Conservation (phyloP, 2,113 vertebrate species). For the Marmota flaviventris region DNA sequence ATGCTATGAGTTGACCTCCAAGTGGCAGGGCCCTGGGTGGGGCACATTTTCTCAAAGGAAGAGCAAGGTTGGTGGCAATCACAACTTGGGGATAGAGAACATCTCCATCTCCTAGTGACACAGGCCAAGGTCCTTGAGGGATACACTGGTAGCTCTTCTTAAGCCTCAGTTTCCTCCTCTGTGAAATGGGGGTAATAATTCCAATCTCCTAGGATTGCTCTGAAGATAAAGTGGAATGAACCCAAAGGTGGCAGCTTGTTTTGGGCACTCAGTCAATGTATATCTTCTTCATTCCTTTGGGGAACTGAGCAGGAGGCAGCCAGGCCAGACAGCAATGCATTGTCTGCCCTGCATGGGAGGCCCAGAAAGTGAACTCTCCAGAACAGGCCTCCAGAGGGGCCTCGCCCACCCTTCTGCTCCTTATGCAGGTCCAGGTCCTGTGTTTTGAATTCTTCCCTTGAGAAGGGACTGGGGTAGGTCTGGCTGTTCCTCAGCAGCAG, state of each 20-base stretch:
- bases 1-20: neutral
- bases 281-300: constrained; percentile 35
- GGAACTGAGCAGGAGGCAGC: neutral
- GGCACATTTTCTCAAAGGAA: neutral
- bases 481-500: constrained; percentile 59
- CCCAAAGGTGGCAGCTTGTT: neutral
- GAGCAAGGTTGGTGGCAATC: neutral
- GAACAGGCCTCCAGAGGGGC: neutral
- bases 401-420: neutral
- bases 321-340: constrained; percentile 59
- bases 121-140: neutral
- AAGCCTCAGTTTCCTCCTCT: constrained; percentile 4
- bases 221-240: constrained; percentile 36
- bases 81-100: neutral
- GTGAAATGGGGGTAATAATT: neutral
- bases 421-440: neutral
- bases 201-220: neutral
- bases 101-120: neutral
- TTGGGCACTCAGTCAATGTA: neutral
- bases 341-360: constrained; percentile 47
- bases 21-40: neutral
- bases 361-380: neutral
- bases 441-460: neutral
- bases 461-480: constrained; percentile 60
- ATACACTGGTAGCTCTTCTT: neutral